Evolutionary conservation across 2,888 invertebrate species (phyloP).

Genomic region (Heterodera filipjevi): DNA sequence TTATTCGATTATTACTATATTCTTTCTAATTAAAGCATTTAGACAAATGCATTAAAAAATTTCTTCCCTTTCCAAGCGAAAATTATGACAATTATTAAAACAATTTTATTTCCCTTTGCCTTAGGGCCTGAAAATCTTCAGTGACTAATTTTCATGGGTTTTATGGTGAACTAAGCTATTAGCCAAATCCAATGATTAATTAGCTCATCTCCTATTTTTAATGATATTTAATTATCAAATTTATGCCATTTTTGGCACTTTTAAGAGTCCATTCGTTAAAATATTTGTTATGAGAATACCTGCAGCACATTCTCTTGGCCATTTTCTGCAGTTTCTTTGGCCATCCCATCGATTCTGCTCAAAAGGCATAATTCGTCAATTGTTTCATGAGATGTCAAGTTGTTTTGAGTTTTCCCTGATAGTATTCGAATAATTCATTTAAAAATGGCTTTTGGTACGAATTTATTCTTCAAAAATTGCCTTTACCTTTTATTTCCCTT

Average conservation of each 20-base stretch:
- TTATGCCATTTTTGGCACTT: neutral
- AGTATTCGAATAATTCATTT: neutral
- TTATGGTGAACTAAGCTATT: too few relatives aligned
- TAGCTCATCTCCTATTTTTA: too few relatives aligned
- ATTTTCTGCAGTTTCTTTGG: neutral
- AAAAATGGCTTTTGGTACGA: neutral
- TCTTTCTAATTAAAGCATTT: neutral
- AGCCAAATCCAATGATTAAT: too few relatives aligned
- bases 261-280: neutral
- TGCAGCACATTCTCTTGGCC: neutral
- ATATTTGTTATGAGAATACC: neutral
- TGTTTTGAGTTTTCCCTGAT: neutral
- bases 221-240: too few relatives aligned
- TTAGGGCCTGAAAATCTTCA: too few relatives aligned
- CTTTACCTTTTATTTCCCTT: neutral
- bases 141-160: too few relatives aligned
- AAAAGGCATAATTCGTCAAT: neutral
- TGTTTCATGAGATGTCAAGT: neutral
- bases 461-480: too few relatives aligned
- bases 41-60: too few relatives aligned
- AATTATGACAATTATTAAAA: too few relatives aligned
- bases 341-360: neutral
- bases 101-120: too few relatives aligned
- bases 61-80: too few relatives aligned
- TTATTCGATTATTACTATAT: neutral